A percentile compares a stretch with the other conserved stretches of the same genome.
Conservation (phyloP, 2,797 vertebrate genomes). For the Acrocephalus scirpaceus region DNA sequence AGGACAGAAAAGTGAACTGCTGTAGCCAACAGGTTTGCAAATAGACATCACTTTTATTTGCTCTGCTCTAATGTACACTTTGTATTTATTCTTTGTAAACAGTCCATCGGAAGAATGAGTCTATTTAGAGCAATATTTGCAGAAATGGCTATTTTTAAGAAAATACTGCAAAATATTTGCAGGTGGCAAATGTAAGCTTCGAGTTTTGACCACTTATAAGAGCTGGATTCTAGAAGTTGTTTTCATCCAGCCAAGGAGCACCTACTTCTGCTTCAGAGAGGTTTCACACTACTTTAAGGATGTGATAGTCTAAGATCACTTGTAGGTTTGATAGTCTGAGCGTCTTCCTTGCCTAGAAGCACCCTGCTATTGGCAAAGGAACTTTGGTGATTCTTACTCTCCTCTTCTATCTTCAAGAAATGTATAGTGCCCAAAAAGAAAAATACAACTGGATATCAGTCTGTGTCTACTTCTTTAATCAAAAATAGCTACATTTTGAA, state of each 20-base stretch:
- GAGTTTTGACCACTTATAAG: background rate
- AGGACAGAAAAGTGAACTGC: background rate
- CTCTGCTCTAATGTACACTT: background rate
- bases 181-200: background rate
- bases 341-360: background rate
- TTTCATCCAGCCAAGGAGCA: background rate
- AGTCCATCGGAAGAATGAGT: background rate
- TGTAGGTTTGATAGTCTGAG: background rate
- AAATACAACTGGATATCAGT: background rate
- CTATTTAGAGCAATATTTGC: background rate
- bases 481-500: background rate
- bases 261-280: background rate
- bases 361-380: background rate
- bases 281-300: background rate
- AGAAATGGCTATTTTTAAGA: background rate
- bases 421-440: background rate
- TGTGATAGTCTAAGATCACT: background rate
- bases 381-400: background rate
- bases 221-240: background rate
- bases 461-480: background rate
- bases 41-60: background rate
- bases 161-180: background rate
- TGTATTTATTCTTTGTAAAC: background rate
- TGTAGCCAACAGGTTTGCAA: background rate
- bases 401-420: background rate